Evolutionary conservation across 2,797 vertebrate species (phyloP).

Genomic region (Euphonia xanthogaster): DNA sequence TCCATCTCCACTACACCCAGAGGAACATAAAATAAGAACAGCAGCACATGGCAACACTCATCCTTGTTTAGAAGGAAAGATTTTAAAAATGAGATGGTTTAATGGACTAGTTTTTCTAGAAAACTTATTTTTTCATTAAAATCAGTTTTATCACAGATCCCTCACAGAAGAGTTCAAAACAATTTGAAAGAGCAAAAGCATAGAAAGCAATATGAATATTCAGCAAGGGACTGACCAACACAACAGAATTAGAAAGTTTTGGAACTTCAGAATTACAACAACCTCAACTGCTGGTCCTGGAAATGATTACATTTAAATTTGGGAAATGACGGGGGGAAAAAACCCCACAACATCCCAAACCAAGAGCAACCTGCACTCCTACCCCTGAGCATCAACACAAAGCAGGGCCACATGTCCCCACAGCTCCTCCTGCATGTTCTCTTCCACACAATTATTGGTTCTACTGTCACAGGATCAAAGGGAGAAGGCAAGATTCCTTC

Average conservation of each 20-base stretch:
- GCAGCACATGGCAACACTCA: not conserved
- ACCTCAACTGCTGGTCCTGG: not conserved
- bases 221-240: not conserved
- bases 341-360: not conserved
- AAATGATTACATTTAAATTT: not conserved
- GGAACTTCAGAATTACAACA: not conserved
- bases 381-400: not conserved
- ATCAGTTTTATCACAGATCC: not conserved
- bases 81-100: not conserved
- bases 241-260: not conserved
- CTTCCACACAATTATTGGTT: not conserved
- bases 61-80: not conserved
- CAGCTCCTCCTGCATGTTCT: not conserved
- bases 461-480: not conserved
- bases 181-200: not conserved
- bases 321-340: not conserved
- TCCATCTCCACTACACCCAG: not conserved
- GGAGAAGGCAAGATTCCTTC: not conserved
- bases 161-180: not conserved
- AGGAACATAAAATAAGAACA: not conserved
- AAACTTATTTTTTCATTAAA: not conserved
- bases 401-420: not conserved
- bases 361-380: not conserved
- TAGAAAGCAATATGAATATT: not conserved
- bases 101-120: not conserved